phyloP scores from a whole-genome alignment of 2,797 vertebrate genomes.

The Nyctalus aviator region DNA sequence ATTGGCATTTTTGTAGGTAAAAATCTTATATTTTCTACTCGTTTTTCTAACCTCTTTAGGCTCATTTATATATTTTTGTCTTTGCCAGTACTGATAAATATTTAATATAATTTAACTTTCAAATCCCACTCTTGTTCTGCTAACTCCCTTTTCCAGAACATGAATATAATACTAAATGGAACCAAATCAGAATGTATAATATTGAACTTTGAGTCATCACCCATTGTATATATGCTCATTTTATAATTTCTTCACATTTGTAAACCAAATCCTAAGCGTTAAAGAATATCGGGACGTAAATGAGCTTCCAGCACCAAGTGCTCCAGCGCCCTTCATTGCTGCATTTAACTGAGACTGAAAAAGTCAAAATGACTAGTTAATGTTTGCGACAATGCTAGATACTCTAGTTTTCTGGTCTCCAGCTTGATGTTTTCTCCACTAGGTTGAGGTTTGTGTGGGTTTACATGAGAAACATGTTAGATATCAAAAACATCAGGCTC shows the following conservation, averaged over 20 bases:
- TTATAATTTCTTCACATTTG: constrained; percentile 42
- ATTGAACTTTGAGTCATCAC: constrained; percentile 28
- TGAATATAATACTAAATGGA: neutral
- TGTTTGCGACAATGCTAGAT: neutral
- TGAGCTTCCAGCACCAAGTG: neutral
- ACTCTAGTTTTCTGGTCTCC: neutral
- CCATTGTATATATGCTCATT: constrained; percentile 24
- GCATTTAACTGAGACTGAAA: neutral
- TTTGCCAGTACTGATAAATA: constrained; percentile 36
- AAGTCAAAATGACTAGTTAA: constrained; percentile 40
- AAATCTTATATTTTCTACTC: neutral
- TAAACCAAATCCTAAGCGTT: neutral
- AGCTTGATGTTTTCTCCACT: neutral
- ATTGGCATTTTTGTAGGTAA: constrained; percentile 24
- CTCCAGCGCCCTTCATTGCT: neutral
- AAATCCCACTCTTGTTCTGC: neutral
- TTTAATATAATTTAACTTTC: constrained; percentile 33
- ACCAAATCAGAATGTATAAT: neutral
- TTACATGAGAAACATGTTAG: neutral
- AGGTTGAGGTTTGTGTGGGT: neutral
- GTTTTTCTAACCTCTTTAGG: neutral
- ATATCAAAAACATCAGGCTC: neutral
- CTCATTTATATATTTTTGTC: constrained; percentile 9
- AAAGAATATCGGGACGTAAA: constrained; percentile 42
- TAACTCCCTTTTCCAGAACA: constrained; percentile 15